These are phyloP conservation scores for Mnemiopsis leidyi DNA, from an alignment of 37 sponge, comb jelly and placozoan species.

Conservation along the genomic window DNA sequence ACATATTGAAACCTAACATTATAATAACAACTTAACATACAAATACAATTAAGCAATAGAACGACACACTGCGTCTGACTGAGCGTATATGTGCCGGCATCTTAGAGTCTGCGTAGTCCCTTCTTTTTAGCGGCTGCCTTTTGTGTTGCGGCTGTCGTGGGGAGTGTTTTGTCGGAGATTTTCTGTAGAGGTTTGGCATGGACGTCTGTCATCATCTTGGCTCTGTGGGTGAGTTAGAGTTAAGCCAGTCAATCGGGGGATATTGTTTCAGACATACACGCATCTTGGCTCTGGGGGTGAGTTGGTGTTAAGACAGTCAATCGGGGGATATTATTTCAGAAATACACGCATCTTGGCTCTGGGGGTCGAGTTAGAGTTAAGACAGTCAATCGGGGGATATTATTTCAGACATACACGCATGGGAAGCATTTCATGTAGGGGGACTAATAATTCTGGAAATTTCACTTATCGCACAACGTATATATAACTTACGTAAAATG, in stretches of 20 bases:
- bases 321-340: too few relatives aligned
- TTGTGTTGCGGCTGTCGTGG: not conserved
- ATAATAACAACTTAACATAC: not conserved
- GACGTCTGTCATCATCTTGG: constrained; percentile 89
- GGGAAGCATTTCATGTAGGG: too few relatives aligned
- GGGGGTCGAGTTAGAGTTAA: too few relatives aligned
- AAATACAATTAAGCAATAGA: not conserved
- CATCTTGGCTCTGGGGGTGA: too few relatives aligned
- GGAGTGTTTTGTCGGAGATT: not conserved
- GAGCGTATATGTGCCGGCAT: not conserved
- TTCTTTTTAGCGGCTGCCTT: not conserved
- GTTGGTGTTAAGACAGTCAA: too few relatives aligned
- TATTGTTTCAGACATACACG: too few relatives aligned
- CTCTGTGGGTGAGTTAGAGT: too few relatives aligned
- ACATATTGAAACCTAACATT: not conserved
- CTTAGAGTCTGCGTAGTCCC: not conserved
- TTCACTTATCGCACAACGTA: not conserved
- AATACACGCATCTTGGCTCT: too few relatives aligned
- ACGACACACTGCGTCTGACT: not conserved
- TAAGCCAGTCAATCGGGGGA: too few relatives aligned
- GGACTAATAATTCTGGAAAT: not conserved
- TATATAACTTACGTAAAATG: too few relatives aligned
- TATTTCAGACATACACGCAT: too few relatives aligned
- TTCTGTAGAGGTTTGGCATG: constrained; percentile 73
- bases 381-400: too few relatives aligned